Conservation (phyloP, 92 coral and sea anemone genomes). For the Micromussa lordhowensis region DNA sequence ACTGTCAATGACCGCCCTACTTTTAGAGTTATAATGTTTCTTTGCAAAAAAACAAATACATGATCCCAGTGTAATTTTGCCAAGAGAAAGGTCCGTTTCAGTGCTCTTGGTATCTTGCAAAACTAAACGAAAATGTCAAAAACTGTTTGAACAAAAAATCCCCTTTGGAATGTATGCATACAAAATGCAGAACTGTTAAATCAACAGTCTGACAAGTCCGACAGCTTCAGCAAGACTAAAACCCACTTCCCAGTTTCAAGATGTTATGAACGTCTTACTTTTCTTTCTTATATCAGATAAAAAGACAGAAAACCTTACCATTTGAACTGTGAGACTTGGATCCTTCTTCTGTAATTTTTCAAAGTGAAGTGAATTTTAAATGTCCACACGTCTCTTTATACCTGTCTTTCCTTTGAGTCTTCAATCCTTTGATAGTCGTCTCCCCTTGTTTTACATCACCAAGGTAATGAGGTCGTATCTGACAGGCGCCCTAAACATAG, state of each 20-base stretch:
- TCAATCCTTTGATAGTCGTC: neutral
- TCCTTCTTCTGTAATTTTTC: neutral
- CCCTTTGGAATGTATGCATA: neutral
- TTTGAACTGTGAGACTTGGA: neutral
- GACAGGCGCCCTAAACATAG: constrained; percentile 26
- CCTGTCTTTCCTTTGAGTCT: neutral
- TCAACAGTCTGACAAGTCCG: neutral
- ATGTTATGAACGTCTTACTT: neutral
- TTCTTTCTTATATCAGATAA: neutral
- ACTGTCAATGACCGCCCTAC: no score
- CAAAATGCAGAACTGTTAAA: neutral
- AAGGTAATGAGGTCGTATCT: neutral
- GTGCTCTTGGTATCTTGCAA: no score
- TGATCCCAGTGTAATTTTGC: no score
- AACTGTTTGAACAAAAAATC: no score
- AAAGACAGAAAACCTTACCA: constrained; percentile 5
- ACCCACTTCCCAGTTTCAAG: neutral
- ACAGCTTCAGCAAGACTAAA: neutral
- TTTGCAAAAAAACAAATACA: no score
- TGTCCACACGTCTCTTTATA: constrained; percentile 11
- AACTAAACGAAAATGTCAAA: no score
- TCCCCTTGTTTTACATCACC: constrained; percentile 9
- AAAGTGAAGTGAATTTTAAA: neutral
- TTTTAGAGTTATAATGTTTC: no score
- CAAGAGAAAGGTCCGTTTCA: neutral